phyloP scores from a whole-genome alignment of 2,797 vertebrate genomes.

The Semaprochilodus insignis region DNA sequence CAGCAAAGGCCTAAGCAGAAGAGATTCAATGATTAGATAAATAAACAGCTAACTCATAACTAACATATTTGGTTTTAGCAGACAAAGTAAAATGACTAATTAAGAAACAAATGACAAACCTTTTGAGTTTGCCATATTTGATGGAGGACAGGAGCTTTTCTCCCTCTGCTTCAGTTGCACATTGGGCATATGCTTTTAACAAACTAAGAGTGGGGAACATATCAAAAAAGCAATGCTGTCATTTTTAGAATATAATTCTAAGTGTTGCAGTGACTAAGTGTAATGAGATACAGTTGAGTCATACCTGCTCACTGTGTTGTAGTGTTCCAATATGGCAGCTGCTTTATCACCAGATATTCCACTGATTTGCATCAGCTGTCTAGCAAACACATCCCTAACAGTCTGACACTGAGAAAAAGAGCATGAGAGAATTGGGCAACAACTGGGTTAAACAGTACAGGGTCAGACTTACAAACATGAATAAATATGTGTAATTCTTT shows the following conservation, averaged over 20 bases:
- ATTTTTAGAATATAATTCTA: background rate
- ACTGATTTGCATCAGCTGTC: conserved; percentile 92
- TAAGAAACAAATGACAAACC: conserved; percentile 68
- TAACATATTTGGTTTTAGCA: background rate
- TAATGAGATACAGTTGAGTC: conserved; percentile 17
- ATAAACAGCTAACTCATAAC: background rate
- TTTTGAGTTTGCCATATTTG: conserved; percentile 87
- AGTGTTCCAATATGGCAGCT: conserved; percentile 81
- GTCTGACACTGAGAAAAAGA: conserved; percentile 83
- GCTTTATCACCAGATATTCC: conserved; percentile 91
- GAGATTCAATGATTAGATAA: background rate
- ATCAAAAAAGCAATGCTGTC: background rate
- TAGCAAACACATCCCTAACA: conserved; percentile 86
- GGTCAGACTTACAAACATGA: too few relatives aligned
- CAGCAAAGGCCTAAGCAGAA: too few relatives aligned
- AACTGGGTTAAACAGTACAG: background rate
- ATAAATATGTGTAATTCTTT: too few relatives aligned
- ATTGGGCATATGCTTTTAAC: conserved; percentile 80
- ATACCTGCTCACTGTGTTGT: conserved; percentile 85
- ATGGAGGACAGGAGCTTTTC: conserved; percentile 85
- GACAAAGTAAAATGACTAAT: background rate
- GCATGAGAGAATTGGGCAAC: background rate
- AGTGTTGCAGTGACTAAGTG: background rate
- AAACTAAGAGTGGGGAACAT: conserved; percentile 66
- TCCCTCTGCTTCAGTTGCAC: conserved; percentile 75